Base-by-base conservation (phyloP, 2,797 vertebrate genomes). In the Phrynocephalus vlangalii region DNA sequence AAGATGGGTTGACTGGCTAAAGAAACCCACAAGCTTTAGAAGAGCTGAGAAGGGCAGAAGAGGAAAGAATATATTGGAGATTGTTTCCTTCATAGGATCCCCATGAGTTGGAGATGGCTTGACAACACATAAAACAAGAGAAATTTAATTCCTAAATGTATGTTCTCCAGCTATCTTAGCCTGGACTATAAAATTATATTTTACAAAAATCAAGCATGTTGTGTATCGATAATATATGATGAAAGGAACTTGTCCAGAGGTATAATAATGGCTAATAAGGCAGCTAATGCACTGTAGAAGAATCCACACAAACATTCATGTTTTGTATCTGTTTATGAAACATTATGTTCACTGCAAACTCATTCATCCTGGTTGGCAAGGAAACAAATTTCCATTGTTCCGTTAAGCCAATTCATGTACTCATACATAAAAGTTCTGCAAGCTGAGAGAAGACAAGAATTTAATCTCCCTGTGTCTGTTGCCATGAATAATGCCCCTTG, bases 291-390 rank as follows among this genome's bases (percentile, higher is more conserved):
- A 86, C 75, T 83, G 33, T 18, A 26, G 26, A 56, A 71, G 72
- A 86, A 70, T 60, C 15, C 0, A 20, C 3, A 87, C 13, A 72
- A 2, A 38, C 2, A 44, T 73, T 48, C 77, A 85, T 84, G 89
- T 68, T 92, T 94, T 94, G 87, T 66, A 93, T 91, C 90, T 90
- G 79, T 92, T 88, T 70, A 88, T 44, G 82, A 92, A 94, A 92
- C 20, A 30, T 22, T 90, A 56, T 63, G 82, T 86, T 90, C 93
- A 93, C 87, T 88, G 83, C 91, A 86, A 88, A 67, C 79, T 87
- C 82, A 78, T 89, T 84, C 86, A 84, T 92, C 83, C 52, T 22
- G 6, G 89, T 87, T 94, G 91, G 92, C 91, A 92, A 92, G 90
- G 90, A 95, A 95, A 94, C 67, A 30, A 87, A 71, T 78, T 70